Conservation (phyloP, 2,888 invertebrate genomes). For the Parasteatoda lunata region DNA sequence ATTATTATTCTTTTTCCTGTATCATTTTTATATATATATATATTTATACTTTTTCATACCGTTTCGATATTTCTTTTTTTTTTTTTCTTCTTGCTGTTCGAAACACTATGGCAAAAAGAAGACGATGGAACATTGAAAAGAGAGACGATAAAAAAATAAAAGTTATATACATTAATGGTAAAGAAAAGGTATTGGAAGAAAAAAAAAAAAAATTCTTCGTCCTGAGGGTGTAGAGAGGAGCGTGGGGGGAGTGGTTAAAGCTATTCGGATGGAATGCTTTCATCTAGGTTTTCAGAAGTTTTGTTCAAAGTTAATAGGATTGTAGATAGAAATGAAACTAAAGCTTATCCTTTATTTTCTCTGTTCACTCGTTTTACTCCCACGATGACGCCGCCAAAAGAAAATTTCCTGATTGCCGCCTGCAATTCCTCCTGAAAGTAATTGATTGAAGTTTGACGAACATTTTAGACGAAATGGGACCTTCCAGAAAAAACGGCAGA, state of each 20-base stretch:
- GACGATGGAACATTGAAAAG: slow-evolving; percentile 32
- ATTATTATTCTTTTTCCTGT: slow-evolving; percentile 10
- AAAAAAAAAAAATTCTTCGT: slow-evolving; percentile 18
- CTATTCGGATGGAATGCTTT: slow-evolving; percentile 65
- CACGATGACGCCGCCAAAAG: slow-evolving; percentile 25
- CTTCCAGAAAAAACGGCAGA: too few relatives aligned
- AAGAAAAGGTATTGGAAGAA: slow-evolving; percentile 61
- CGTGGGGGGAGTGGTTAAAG: slow-evolving; percentile 49
- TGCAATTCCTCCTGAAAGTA: slow-evolving; percentile 54
- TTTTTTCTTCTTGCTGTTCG: slow-evolving; percentile 52
- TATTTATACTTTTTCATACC: slow-evolving; percentile 18
- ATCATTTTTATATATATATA: slow-evolving; percentile 25
- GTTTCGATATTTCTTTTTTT: slow-evolving; percentile 58
- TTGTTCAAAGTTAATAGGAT: slow-evolving; percentile 68
- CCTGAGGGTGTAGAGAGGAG: slow-evolving; percentile 19
- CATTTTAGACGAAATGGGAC: slow-evolving; percentile 55
- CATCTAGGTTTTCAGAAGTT: slow-evolving; percentile 67
- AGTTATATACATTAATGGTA: slow-evolving; percentile 58
- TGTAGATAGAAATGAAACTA: slow-evolving; percentile 66
- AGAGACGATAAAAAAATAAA: slow-evolving; percentile 33
- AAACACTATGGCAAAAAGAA: slow-evolving; percentile 28
- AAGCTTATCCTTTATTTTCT: slow-evolving; percentile 43
- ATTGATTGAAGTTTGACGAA: slow-evolving; percentile 66
- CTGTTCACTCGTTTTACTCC: slow-evolving; percentile 34
- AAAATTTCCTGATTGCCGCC: slow-evolving; percentile 61